A percentile compares a stretch with the other conserved stretches of the same genome.
Conservation (phyloP, 2,113 vertebrate genomes). For the Delphinus delphis region DNA sequence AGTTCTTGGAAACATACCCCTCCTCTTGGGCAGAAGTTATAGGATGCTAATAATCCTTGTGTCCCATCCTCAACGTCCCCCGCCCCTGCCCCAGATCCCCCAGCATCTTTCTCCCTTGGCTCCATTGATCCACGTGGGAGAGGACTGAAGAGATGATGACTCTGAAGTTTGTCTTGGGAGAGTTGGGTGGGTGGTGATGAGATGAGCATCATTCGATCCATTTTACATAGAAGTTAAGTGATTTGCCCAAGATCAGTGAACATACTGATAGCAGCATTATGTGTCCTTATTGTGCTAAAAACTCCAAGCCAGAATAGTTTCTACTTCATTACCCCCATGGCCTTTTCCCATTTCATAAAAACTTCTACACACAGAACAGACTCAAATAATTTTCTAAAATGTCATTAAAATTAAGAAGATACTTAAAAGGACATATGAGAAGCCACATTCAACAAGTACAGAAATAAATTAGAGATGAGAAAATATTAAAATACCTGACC, state of each 20-base stretch:
- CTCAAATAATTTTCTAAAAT: constrained; percentile 73
- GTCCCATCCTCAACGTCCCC: neutral
- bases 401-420: constrained; percentile 78
- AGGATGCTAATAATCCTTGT: neutral
- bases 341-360: constrained; percentile 61
- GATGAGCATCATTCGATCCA: neutral
- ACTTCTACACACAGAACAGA: constrained; percentile 44
- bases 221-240: neutral
- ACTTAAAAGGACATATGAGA: constrained; percentile 72
- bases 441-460: constrained; percentile 72
- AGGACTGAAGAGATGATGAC: neutral
- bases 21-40: neutral
- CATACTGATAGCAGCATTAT: neutral
- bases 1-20: neutral
- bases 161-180: neutral
- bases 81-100: neutral
- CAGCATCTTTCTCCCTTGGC: neutral
- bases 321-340: constrained; percentile 55
- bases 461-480: constrained; percentile 77
- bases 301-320: constrained; percentile 47
- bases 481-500: constrained; percentile 78
- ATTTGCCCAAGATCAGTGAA: neutral
- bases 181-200: neutral
- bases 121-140: neutral
- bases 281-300: neutral